Percentiles rank a stretch among this genome's conserved stretches.
Conservation (phyloP, 37 sponge, comb jelly and placozoan species). For the Oscarella lobularis region DNA sequence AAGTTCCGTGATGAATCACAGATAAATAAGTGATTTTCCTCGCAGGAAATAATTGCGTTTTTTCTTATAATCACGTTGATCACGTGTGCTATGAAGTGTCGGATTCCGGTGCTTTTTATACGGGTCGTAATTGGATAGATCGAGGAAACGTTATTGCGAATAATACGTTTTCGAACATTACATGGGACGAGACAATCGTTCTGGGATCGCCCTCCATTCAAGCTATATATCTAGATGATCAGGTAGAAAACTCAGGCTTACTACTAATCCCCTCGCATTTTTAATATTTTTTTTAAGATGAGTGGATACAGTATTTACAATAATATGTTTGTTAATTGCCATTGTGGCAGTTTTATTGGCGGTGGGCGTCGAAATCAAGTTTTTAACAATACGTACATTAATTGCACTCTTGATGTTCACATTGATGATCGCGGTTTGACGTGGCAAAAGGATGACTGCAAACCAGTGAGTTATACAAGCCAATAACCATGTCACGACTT, state of each 20-base stretch:
- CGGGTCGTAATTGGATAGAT: constrained; percentile 24
- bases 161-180: constrained; percentile 11
- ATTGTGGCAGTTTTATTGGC: constrained; percentile 22
- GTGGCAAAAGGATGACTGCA: constrained; percentile 17
- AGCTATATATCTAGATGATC: constrained; percentile 38
- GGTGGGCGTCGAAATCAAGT: constrained; percentile 27
- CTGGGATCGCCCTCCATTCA: constrained; percentile 26
- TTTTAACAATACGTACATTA: constrained; percentile 7
- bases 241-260: constrained; percentile 8
- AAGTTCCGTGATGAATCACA: too few species aligned
- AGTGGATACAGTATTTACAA: constrained; percentile 26
- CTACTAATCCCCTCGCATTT: neutral
- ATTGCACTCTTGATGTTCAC: constrained; percentile 21
- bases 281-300: constrained; percentile 14
- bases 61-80: constrained; percentile 13
- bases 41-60: constrained; percentile 20
- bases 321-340: constrained; percentile 26
- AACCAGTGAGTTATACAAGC: constrained; percentile 2
- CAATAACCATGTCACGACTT: neutral
- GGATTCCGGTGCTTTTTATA: constrained; percentile 31
- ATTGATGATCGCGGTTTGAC: constrained; percentile 21
- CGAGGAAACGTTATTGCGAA: constrained; percentile 18
- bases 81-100: constrained; percentile 24
- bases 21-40: too few species aligned
- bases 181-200: constrained; percentile 8